Conservation (phyloP, 2,113 vertebrate genomes). For the Euleptes europaea region DNA sequence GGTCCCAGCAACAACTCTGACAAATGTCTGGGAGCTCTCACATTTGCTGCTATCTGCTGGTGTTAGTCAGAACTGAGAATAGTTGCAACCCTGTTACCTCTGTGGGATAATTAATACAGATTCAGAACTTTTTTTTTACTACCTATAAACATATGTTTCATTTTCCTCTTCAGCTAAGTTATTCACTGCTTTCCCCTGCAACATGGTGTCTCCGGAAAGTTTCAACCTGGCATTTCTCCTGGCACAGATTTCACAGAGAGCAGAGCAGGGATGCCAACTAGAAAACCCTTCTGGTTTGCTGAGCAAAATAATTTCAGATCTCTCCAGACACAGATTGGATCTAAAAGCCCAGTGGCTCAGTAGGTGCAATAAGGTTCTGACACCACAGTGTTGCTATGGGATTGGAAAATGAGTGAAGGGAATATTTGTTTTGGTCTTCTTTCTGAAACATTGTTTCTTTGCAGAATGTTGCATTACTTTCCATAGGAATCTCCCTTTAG, state of each 20-base stretch:
- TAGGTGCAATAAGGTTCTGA: neutral
- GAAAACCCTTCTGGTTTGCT: neutral
- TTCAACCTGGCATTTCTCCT: constrained; percentile 68
- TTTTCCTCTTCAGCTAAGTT: constrained; percentile 58
- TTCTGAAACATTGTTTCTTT: neutral
- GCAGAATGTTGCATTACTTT: neutral
- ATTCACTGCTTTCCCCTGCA: constrained; percentile 48
- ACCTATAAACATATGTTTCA: constrained; percentile 61
- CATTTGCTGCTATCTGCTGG: constrained; percentile 57
- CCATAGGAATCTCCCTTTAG: neutral
- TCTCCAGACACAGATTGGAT: neutral
- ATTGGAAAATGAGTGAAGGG: neutral
- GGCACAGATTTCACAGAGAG: constrained; percentile 62
- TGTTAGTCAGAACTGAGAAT: constrained; percentile 60
- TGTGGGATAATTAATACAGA: constrained; percentile 68
- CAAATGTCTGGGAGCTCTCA: neutral
- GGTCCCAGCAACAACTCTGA: neutral
- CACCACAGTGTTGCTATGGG: too few relatives aligned
- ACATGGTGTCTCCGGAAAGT: constrained; percentile 68
- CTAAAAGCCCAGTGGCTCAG: neutral
- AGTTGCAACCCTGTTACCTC: constrained; percentile 54
- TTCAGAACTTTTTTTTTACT: constrained; percentile 48
- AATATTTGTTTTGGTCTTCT: neutral
- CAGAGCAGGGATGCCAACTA: constrained; percentile 58
- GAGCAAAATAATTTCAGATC: neutral